phyloP scores from a whole-genome alignment of 2,888 invertebrate species.

The Invenusta paracnida region DNA sequence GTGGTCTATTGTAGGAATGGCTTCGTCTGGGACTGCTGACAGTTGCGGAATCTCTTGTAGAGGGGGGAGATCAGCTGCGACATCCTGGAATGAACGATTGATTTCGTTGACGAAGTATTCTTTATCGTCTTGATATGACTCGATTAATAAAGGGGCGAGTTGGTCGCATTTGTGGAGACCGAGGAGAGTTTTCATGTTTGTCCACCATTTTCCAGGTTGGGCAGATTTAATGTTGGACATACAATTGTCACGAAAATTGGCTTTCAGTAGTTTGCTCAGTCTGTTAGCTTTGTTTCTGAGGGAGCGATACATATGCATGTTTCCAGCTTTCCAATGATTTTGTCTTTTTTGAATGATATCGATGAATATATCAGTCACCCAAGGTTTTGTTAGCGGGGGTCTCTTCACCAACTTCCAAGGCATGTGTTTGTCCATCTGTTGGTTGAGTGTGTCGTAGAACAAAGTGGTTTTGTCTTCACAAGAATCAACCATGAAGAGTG shows the following conservation, averaged over 20 bases:
- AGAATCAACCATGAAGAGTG: not conserved
- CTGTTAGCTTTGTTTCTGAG: not conserved
- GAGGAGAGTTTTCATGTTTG: not conserved
- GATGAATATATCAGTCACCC: conserved; percentile 1
- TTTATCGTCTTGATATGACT: not conserved
- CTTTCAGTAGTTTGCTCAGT: not conserved
- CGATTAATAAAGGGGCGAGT: not conserved
- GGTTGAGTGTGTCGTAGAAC: conserved; percentile 18
- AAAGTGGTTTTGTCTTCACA: conserved; percentile 17
- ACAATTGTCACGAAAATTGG: conserved; percentile 6
- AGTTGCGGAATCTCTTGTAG: not conserved
- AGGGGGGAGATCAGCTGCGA: not conserved
- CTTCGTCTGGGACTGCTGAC: not conserved
- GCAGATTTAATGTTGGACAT: not conserved
- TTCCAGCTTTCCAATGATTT: not conserved
- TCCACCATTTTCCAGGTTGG: not conserved
- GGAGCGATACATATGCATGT: not conserved
- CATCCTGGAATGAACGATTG: not conserved
- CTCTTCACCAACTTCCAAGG: too few species aligned
- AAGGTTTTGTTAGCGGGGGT: conserved; percentile 7
- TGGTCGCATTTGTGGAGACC: not conserved
- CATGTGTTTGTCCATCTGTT: not conserved
- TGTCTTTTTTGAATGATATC: conserved; percentile 5
- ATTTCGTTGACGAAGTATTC: not conserved
- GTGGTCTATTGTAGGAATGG: not conserved